A percentile compares a stretch with the other conserved stretches of the same genome.
Evolutionary conservation across 2,888 invertebrate genomes (phyloP).

Genomic region (Macrosiphum euphorbiae): DNA sequence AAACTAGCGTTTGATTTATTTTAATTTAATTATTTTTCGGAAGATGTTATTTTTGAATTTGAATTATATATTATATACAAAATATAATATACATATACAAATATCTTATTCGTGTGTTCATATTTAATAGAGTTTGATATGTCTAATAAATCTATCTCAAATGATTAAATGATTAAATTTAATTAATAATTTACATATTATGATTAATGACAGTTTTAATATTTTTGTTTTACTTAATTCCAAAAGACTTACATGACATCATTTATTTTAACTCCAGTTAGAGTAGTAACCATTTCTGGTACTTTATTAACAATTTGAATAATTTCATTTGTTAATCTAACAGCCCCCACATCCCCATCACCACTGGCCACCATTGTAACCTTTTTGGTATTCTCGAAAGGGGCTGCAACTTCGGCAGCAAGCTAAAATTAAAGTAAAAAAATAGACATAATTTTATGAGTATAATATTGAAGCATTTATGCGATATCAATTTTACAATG

Average conservation of each 20-base stretch:
- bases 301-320: constrained; percentile 92
- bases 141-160: neutral
- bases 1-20: too few relatives aligned
- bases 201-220: neutral
- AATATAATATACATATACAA: neutral
- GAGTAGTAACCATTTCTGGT: constrained; percentile 88
- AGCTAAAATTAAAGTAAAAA: constrained; percentile 74
- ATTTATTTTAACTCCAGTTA: constrained; percentile 83
- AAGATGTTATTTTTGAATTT: neutral
- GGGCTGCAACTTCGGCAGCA: constrained; percentile 96
- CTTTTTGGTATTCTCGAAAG: constrained; percentile 93
- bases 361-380: constrained; percentile 97
- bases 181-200: neutral
- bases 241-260: constrained; percentile 85
- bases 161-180: neutral
- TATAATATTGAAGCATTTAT: neutral
- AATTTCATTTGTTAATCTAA: constrained; percentile 94
- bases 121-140: neutral
- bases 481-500: neutral
- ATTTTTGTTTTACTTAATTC: neutral
- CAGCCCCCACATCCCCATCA: constrained; percentile 90
- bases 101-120: neutral
- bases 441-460: constrained; percentile 31
- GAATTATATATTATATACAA: neutral
- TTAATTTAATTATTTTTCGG: neutral